Evolutionary conservation across 2,797 vertebrate genomes (phyloP).

Genomic region (Rhinichthys osculus): DNA sequence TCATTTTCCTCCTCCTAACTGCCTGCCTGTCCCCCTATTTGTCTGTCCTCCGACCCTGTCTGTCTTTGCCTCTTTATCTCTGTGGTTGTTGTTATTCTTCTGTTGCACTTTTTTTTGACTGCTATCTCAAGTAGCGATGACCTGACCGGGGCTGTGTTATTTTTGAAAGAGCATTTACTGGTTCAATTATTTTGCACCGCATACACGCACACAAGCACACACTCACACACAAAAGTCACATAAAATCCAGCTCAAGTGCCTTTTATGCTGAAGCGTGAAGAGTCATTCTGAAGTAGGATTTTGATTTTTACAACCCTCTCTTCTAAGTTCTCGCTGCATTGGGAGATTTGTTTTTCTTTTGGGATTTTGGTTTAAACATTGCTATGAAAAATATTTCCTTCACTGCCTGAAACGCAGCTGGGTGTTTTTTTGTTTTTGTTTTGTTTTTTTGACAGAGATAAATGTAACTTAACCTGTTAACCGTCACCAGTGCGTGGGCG

Average conservation of each 20-base stretch:
- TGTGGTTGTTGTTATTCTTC: constrained; percentile 29
- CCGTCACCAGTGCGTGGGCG: no score
- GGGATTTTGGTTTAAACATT: constrained; percentile 19
- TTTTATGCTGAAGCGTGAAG: constrained; percentile 27
- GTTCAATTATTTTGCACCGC: constrained; percentile 40
- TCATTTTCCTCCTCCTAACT: neutral
- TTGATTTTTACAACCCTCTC: constrained; percentile 29
- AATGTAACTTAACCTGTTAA: neutral
- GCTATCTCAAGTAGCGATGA: constrained; percentile 30
- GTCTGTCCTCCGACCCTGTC: constrained; percentile 27
- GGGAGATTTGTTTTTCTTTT: constrained; percentile 15
- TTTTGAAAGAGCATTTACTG: constrained; percentile 41
- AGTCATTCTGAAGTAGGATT: constrained; percentile 32
- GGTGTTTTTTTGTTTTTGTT: neutral
- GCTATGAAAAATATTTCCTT: constrained; percentile 14
- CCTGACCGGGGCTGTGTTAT: constrained; percentile 31
- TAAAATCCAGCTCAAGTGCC: constrained; percentile 35
- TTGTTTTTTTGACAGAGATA: neutral
- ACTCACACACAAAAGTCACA: neutral
- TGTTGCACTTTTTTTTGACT: constrained; percentile 18
- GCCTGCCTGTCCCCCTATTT: constrained; percentile 31
- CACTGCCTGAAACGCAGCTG: neutral
- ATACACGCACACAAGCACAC: neutral
- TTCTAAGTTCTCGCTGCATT: neutral
- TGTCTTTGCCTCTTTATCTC: constrained; percentile 24